Percentiles rank a stretch among this genome's conserved stretches.
Evolutionary conservation across 1,140 invertebrate species (phyloP).

Genomic region (Nasonia longicornis): DNA sequence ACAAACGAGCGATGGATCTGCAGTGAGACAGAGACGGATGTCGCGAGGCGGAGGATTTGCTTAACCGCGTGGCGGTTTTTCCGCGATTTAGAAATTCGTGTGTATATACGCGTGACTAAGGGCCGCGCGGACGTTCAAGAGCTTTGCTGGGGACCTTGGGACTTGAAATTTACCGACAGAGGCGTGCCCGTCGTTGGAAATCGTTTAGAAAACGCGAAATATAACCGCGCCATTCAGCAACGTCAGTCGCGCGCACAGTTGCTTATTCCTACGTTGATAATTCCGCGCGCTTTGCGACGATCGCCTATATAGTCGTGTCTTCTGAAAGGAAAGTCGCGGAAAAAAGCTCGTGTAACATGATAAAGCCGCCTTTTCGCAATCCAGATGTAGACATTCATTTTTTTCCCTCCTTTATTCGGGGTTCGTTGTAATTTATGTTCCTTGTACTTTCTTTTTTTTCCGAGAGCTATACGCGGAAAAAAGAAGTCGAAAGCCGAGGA

Average conservation of each 20-base stretch:
- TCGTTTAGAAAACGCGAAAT: neutral
- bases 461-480: neutral
- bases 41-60: neutral
- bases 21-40: slow-evolving; percentile 6
- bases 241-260: no score
- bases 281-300: neutral
- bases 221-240: neutral
- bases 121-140: neutral
- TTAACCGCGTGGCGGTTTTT: neutral
- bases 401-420: neutral
- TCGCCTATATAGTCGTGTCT: neutral
- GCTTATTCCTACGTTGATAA: neutral
- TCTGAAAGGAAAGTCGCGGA: neutral
- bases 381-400: neutral
- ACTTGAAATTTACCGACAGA: neutral
- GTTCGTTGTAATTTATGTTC: neutral
- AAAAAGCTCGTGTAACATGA: neutral
- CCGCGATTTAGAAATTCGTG: neutral
- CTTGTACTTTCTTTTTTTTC: neutral
- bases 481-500: neutral
- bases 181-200: neutral
- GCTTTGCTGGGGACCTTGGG: neutral
- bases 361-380: neutral
- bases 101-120: no score
- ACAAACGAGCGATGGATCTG: neutral